Conservation (phyloP, 2,888 invertebrate genomes). For the Eulithis prunata region DNA sequence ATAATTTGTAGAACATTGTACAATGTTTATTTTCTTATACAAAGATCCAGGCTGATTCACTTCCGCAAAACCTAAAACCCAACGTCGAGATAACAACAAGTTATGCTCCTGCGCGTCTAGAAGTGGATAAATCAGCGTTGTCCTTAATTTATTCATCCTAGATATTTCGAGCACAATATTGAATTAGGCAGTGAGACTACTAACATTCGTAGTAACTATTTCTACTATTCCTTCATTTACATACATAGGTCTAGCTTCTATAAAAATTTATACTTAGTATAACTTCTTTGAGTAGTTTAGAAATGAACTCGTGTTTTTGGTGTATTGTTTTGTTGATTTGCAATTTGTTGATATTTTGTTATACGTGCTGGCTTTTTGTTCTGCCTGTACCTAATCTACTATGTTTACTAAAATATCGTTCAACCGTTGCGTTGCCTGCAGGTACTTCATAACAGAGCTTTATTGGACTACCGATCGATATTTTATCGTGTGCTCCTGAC, state of each 20-base stretch:
- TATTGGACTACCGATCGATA: slow-evolving; percentile 63
- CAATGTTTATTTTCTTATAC: slow-evolving; percentile 3
- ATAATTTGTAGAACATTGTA: neutral
- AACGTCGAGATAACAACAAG: slow-evolving; percentile 26
- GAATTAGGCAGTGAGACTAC: neutral
- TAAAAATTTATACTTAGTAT: no score
- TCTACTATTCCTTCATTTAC: neutral
- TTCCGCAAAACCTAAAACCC: slow-evolving; percentile 20
- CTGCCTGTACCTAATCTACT: neutral
- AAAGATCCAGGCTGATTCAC: slow-evolving; percentile 15
- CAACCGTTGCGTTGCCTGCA: slow-evolving; percentile 27
- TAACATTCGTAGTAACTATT: neutral
- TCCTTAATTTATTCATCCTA: slow-evolving; percentile 62
- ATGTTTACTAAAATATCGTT: slow-evolving; percentile 2
- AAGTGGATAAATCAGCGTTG: slow-evolving; percentile 45
- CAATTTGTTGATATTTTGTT: no score
- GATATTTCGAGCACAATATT: slow-evolving; percentile 40
- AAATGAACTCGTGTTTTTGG: no score
- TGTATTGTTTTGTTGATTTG: no score
- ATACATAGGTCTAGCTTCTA: no score
- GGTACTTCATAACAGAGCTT: slow-evolving; percentile 55
- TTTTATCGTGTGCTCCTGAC: slow-evolving; percentile 52
- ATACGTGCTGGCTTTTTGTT: neutral
- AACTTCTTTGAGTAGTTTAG: no score
- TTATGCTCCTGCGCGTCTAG: slow-evolving; percentile 26